A percentile compares a stretch with the other conserved stretches of the same genome.
Conservation (phyloP, 2,888 invertebrate species). For the Nemotelus pantherinus region DNA sequence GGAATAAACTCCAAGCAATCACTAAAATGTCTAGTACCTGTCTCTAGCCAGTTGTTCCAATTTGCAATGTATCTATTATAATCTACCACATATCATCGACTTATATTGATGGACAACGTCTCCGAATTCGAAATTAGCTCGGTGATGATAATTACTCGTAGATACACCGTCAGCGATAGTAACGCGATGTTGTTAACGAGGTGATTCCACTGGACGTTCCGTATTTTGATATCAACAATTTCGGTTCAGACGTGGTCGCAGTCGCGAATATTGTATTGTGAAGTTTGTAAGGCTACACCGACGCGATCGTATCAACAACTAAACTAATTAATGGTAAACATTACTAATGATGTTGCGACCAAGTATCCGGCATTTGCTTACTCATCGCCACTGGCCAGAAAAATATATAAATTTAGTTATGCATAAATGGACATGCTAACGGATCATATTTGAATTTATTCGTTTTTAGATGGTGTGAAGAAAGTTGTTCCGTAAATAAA, state of each 20-base stretch:
- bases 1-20: too few species aligned
- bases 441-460: conserved; percentile 7
- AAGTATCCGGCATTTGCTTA: conserved; percentile 33
- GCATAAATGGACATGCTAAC: conserved; percentile 19
- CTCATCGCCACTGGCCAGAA: not conserved
- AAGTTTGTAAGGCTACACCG: not conserved
- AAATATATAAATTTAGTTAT: conserved; percentile 11
- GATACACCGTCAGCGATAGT: not conserved
- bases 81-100: too few species aligned
- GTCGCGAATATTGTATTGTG: not conserved
- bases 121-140: too few species aligned
- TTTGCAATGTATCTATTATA: too few species aligned
- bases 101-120: too few species aligned
- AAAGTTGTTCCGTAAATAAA: conserved; percentile 26
- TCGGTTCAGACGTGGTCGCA: not conserved
- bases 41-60: too few species aligned
- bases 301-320: conserved; percentile 3
- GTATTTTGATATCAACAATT: not conserved
- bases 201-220: conserved; percentile 1
- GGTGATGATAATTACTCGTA: too few species aligned
- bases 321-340: conserved; percentile 40
- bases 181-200: not conserved
- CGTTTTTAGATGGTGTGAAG: conserved; percentile 6
- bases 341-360: not conserved
- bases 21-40: too few species aligned